phyloP scores from a whole-genome alignment of 2,113 vertebrate species.

The Pelmatolapia mariae region DNA sequence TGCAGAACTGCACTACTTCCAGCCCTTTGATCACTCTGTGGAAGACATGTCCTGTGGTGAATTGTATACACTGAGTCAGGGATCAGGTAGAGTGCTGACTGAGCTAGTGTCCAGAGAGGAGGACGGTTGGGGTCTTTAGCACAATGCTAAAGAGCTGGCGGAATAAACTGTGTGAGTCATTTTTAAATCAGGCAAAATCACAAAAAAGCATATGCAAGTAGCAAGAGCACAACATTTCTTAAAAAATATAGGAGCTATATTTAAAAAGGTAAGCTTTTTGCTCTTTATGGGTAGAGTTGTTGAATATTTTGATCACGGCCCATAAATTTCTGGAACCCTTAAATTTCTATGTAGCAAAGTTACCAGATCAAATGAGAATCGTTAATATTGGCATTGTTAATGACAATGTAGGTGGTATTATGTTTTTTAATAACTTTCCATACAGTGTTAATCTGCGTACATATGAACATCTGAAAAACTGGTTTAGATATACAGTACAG shows the following conservation, averaged over 20 bases:
- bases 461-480: neutral
- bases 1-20: neutral
- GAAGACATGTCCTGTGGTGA: neutral
- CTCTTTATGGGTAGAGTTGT: neutral
- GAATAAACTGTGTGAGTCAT: neutral
- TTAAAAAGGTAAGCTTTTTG: neutral
- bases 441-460: neutral
- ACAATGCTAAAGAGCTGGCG: neutral
- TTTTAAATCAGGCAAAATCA: neutral
- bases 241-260: neutral
- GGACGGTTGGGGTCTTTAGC: neutral
- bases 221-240: neutral
- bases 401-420: neutral
- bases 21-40: rapidly evolving
- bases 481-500: neutral
- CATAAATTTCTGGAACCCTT: neutral
- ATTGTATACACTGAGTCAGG: neutral
- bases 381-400: neutral
- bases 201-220: rapidly evolving
- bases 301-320: rapidly evolving
- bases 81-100: rapidly evolving
- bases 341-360: neutral
- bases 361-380: neutral
- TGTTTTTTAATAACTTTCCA: neutral
- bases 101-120: neutral